Evolutionary conservation across 2,113 vertebrate genomes (phyloP).

Genomic region (Gymnobelideus leadbeateri): DNA sequence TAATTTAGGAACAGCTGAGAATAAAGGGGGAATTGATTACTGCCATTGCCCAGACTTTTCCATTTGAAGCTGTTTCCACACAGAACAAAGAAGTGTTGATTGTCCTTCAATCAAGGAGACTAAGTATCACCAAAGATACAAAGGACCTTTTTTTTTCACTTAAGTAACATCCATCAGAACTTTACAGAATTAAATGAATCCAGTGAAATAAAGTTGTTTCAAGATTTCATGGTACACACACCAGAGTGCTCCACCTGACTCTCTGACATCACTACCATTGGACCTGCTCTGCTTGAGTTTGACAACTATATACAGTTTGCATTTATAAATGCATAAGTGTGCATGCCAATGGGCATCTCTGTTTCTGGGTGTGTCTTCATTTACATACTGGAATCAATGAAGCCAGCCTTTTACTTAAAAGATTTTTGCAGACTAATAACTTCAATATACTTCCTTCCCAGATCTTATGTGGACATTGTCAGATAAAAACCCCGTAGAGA

Average conservation of each 20-base stretch:
- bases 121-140: not conserved
- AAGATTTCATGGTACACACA: not conserved
- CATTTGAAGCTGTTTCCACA: not conserved
- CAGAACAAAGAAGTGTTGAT: not conserved
- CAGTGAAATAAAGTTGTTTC: not conserved
- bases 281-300: not conserved
- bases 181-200: not conserved
- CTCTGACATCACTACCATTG: not conserved
- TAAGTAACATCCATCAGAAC: not conserved
- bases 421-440: not conserved
- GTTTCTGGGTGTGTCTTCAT: not conserved
- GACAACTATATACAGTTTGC: not conserved
- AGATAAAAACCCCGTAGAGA: not conserved
- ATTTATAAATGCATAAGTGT: not conserved
- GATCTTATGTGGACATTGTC: not conserved
- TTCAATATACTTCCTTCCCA: not conserved
- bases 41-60: not conserved
- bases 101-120: not conserved
- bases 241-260: not conserved
- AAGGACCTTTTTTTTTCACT: not conserved
- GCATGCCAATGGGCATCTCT: not conserved
- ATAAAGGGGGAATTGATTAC: not conserved
- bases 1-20: not conserved
- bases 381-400: not conserved
- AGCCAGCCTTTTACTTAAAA: not conserved